Conservation (phyloP, 2,797 vertebrate species). For the Melanotaenia boesemani region DNA sequence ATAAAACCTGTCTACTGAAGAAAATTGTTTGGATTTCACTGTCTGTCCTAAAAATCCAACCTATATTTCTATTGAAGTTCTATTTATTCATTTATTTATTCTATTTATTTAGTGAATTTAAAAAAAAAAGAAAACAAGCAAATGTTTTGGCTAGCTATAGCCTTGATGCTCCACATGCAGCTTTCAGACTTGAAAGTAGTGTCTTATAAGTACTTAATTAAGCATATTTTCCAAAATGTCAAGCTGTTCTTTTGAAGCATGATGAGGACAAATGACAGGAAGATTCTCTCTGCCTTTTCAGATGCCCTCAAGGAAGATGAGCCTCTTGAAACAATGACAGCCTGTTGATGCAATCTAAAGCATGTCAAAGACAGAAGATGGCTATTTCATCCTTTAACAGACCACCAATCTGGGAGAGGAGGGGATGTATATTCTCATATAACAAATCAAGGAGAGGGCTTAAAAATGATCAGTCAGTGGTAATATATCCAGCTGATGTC, state of each 20-base stretch:
- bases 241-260: conserved; percentile 25
- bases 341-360: conserved; percentile 70
- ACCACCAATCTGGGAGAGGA: conserved; percentile 32
- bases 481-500: conserved; percentile 59
- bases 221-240: conserved; percentile 13
- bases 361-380: conserved; percentile 53
- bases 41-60: not conserved
- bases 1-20: not conserved
- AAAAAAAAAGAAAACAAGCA: not conserved
- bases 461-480: conserved; percentile 43
- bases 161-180: not conserved
- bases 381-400: conserved; percentile 46
- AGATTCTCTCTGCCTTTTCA: conserved; percentile 40
- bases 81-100: not conserved
- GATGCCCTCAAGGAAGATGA: conserved; percentile 60
- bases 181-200: not conserved
- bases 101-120: not conserved
- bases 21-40: not conserved
- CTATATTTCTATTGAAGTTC: not conserved
- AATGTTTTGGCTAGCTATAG: not conserved
- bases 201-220: conserved; percentile 16
- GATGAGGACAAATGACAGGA: conserved; percentile 55
- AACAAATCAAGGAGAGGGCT: conserved; percentile 4
- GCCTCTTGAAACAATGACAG: conserved; percentile 72
- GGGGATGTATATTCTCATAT: conserved; percentile 3